Evolutionary conservation across 2,888 invertebrate species (phyloP), one percentile per base, ranked within the genome.

Genomic region (Hyppa rectilinea): DNA sequence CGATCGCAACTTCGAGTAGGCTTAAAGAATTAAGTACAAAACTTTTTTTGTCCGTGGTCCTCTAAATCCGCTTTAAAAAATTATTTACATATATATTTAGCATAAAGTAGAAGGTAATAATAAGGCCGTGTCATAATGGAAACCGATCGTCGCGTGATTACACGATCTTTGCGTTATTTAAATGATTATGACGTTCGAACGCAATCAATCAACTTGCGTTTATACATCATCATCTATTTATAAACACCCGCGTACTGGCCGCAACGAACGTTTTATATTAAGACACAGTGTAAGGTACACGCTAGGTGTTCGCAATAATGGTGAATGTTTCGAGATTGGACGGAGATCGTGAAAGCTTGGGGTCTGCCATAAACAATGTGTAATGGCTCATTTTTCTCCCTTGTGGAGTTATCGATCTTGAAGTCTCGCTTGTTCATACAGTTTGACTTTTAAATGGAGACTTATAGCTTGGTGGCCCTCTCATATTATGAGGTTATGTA

Each of bases 11-110:
- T 56, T 74, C 50, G 65, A 78, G 73, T 79, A 77, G 76, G 81
- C 72, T 82, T 84, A 75, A 83, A 83, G 61, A 83, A 85, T 85
- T 85, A 81, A 77, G 81, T 89, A 88, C 78, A 89, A 90, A 90
- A 91, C 67, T 81, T 88, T 88, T 88, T 88, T 89, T 83, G 80
- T 86, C 79, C 81, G 85, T 92, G 92, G 92, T 92, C 92, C 92
- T 83, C 91, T 89, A 88, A 87, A 87, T 91, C 87, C 90, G 87
- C 88, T 85, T 89, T 86, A 71, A 70, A 80, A 81, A 83, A 86
- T 83, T 91, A 91, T 89, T 84, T 89, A 91, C 88, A 89, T 69
- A 84, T 81, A 82, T 84, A 85, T 80, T 71, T 81, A 85, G 83
- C 84, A 84, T 84, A 85, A 80, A 61, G 78, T 72, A 78, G 73